These are phyloP conservation scores for Acronicta alni DNA, from an alignment of 2,888 invertebrate genomes.

Conservation along the genomic window DNA sequence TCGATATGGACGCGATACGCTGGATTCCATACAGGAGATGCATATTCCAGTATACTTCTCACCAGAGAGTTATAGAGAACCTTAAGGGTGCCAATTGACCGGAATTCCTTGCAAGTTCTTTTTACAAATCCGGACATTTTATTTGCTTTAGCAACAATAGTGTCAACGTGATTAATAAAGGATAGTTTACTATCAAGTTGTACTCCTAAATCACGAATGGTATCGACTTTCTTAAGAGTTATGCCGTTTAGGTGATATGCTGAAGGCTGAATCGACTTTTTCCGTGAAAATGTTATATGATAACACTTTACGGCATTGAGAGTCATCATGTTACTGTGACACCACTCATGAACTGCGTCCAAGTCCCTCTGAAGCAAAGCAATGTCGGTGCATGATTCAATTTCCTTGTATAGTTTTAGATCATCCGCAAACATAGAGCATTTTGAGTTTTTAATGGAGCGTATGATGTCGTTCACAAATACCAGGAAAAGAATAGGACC, in stretches of 20 bases:
- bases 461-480: slow-evolving; percentile 5
- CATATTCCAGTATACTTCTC: slow-evolving; percentile 9
- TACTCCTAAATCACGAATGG: slow-evolving; percentile 3
- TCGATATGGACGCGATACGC: slow-evolving; percentile 5
- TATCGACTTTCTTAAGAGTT: slow-evolving; percentile 2
- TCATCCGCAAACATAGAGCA: slow-evolving; percentile 6
- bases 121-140: slow-evolving; percentile 6
- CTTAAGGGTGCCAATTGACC: background rate
- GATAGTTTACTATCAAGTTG: slow-evolving; percentile 8
- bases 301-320: background rate
- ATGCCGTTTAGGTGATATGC: background rate
- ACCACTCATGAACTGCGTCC: slow-evolving; percentile 1
- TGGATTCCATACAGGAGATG: slow-evolving; percentile 6
- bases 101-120: slow-evolving; percentile 2
- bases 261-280: background rate
- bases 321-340: slow-evolving; percentile 1
- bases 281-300: slow-evolving; percentile 2
- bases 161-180: slow-evolving; percentile 2
- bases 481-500: slow-evolving; percentile 8
- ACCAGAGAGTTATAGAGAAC: slow-evolving; percentile 4
- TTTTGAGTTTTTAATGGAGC: slow-evolving; percentile 5
- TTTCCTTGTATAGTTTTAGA: slow-evolving; percentile 4
- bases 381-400: slow-evolving; percentile 1
- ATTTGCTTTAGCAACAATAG: background rate
- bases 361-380: slow-evolving; percentile 3